Evolutionary conservation across 2,797 vertebrate species (phyloP), one percentile per base, ranked within the genome.

Genomic region (Menidia menidia): DNA sequence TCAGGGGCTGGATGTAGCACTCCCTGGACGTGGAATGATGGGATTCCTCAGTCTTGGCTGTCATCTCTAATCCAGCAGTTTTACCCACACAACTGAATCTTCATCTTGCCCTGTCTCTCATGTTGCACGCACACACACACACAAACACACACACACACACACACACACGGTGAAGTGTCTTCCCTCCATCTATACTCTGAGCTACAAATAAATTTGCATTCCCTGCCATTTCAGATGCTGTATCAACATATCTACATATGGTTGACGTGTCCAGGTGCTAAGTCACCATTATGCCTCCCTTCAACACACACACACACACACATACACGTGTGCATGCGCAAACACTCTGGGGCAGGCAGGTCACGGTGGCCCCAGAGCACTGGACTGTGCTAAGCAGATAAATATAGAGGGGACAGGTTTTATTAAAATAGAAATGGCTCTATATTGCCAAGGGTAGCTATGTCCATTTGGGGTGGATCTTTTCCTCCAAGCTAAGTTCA

Each of bases 361-460:
- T 90, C 87, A 86, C 87, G 80, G 81, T 39, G 75, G 87, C 71
- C 84, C 88, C 84, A 75, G 89, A 88, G 89, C 92, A 88, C 61
- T 89, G 87, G 89, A 88, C 88, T 91, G 91, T 93, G 86, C 77
- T 91, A 90, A 93, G 86, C 88, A 89, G 90, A 84, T 93, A 93
- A 94, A 93, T 93, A 92, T 91, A 91, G 90, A 66, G 73, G 74
- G 82, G 85, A 89, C 87, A 89, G 82, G 77, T 71, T 90, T 91
- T 91, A 92, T 92, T 90, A 70, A 84, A 90, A 89, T 74, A 91
- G 88, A 92, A 92, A 91, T 87, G 71, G 80, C 79, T 75, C 50
- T 82, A 83, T 76, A 81, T 85, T 90, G 88, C 92, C 88, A 86
- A 53, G 57, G 67, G 75, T 82, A 87, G 84, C 63, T 64, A 83